These are phyloP conservation scores for Hypothenemus hampei DNA, from an alignment of 1,140 invertebrate species.

Conservation along the genomic window DNA sequence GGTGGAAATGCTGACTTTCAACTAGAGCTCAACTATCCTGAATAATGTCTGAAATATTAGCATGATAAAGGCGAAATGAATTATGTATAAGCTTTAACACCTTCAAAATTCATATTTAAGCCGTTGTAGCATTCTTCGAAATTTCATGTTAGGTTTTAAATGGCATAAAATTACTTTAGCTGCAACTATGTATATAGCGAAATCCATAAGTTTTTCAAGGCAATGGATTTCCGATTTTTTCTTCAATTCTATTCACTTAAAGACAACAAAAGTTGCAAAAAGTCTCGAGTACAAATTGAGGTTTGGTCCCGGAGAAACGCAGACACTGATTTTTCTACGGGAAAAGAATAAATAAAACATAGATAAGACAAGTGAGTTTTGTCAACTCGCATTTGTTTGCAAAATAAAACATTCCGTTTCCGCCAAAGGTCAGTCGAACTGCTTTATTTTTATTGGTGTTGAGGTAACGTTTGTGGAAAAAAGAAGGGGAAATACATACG, in stretches of 20 bases:
- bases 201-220: neutral
- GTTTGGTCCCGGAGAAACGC: neutral
- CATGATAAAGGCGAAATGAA: slow-evolving; percentile 8
- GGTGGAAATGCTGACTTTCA: slow-evolving; percentile 1
- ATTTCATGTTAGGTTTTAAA: neutral
- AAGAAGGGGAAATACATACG: neutral
- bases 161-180: neutral
- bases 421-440: slow-evolving; percentile 2
- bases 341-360: slow-evolving; percentile 17
- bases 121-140: neutral
- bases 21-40: neutral
- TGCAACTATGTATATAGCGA: neutral
- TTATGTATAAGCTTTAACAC: slow-evolving; percentile 3
- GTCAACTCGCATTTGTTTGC: slow-evolving; percentile 14
- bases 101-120: neutral
- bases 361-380: slow-evolving; percentile 14
- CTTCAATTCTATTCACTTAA: slow-evolving; percentile 2
- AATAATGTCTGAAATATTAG: slow-evolving; percentile 6
- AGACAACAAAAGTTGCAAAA: slow-evolving; percentile 6
- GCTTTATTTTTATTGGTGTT: slow-evolving; percentile 6
- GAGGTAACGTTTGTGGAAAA: slow-evolving; percentile 3
- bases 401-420: slow-evolving; percentile 8
- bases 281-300: slow-evolving; percentile 2
- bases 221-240: neutral
- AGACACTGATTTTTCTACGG: slow-evolving; percentile 16